phyloP scores from a whole-genome alignment of 2,113 vertebrate genomes.

The Rhinoderma darwinii region DNA sequence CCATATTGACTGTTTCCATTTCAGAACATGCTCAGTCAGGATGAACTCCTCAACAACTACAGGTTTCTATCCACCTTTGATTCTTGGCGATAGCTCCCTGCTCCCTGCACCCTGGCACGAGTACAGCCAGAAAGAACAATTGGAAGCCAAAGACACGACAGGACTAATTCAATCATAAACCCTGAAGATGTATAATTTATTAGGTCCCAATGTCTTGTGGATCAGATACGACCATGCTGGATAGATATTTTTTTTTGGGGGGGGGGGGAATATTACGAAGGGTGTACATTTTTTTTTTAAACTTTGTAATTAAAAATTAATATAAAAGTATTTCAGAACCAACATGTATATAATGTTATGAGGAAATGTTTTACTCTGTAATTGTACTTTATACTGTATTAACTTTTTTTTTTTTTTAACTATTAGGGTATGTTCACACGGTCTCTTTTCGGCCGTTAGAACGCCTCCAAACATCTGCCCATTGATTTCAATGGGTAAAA shows the following conservation, averaged over 20 bases:
- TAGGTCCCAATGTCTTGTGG: not conserved
- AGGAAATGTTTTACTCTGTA: not conserved
- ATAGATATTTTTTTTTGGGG: not conserved
- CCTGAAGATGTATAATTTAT: not conserved
- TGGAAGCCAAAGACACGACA: not conserved
- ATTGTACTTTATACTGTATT: not conserved
- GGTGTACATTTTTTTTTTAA: not conserved
- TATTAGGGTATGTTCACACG: too few relatives aligned
- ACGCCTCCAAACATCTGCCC: too few relatives aligned
- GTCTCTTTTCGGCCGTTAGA: too few relatives aligned
- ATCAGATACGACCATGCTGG: not conserved
- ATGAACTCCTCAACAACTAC: constrained; percentile 81
- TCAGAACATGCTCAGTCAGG: constrained; percentile 85
- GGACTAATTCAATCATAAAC: not conserved
- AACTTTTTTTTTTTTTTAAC: not conserved
- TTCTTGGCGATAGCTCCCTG: constrained; percentile 66
- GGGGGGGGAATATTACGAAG: not conserved
- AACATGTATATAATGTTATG: not conserved
- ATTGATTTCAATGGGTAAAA: too few relatives aligned
- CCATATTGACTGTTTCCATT: constrained; percentile 64
- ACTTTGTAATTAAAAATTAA: not conserved
- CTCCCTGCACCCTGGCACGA: not conserved
- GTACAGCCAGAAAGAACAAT: not conserved
- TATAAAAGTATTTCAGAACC: not conserved
- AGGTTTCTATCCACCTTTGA: constrained; percentile 72